Evolutionary conservation across 92 coral and sea anemone species (phyloP).

Genomic region (Porites divaricata): DNA sequence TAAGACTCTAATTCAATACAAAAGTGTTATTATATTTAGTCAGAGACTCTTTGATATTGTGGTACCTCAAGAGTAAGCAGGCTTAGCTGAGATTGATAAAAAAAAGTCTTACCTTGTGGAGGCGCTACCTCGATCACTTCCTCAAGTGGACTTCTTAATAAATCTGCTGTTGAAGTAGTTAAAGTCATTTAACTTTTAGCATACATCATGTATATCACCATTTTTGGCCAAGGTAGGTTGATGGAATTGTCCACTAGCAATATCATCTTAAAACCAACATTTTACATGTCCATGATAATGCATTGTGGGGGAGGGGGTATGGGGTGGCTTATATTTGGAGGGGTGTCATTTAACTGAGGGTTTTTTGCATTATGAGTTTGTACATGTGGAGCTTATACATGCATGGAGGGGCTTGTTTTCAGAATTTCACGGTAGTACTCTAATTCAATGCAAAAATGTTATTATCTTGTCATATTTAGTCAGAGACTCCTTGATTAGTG

Average conservation of each 20-base stretch:
- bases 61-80: background rate
- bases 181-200: constrained; percentile 1
- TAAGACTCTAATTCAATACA: background rate
- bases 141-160: background rate
- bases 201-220: constrained; percentile 4
- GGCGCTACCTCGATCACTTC: background rate
- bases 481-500: constrained; percentile 4
- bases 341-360: too few species aligned
- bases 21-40: constrained; percentile 1
- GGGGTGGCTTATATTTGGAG: background rate
- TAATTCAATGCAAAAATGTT: too few species aligned
- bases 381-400: too few species aligned
- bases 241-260: too few species aligned
- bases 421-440: too few species aligned
- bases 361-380: too few species aligned
- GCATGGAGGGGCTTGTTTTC: too few species aligned
- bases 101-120: background rate
- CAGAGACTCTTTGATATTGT: constrained; percentile 2
- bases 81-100: background rate
- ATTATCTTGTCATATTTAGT: background rate
- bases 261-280: too few species aligned
- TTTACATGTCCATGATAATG: too few species aligned
- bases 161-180: background rate
- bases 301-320: too few species aligned
- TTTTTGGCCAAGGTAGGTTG: too few species aligned